Percentiles rank a stretch among this genome's conserved stretches.
phyloP scores from a whole-genome alignment of 1,140 invertebrate genomes.

The Vanessa atalanta region DNA sequence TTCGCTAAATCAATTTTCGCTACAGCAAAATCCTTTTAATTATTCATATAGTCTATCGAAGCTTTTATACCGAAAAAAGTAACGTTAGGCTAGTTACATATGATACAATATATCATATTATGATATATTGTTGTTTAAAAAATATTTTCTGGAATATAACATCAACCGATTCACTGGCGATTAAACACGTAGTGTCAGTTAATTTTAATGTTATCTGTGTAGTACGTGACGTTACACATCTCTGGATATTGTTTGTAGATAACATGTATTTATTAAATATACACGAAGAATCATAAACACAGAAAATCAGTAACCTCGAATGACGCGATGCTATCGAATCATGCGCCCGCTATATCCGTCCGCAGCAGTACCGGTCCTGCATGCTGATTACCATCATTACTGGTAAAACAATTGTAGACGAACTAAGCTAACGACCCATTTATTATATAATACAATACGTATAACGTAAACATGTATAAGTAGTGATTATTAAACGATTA shows the following conservation, averaged over 20 bases:
- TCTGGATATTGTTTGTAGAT: constrained; percentile 4
- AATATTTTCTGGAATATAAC: background rate
- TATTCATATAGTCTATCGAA: too few relatives aligned
- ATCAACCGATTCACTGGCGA: background rate
- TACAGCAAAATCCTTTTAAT: too few relatives aligned
- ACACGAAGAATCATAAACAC: constrained; percentile 2
- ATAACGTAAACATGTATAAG: background rate
- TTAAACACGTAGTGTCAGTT: constrained; percentile 1
- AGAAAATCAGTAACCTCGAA: constrained; percentile 21
- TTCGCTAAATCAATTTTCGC: too few relatives aligned
- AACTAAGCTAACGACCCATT: constrained; percentile 37
- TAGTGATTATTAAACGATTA: too few relatives aligned
- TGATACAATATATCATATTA: too few relatives aligned
- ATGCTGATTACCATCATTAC: constrained; percentile 58
- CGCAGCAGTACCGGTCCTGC: constrained; percentile 37
- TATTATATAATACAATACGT: constrained; percentile 3
- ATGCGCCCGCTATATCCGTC: constrained; percentile 43
- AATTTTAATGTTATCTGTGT: background rate
- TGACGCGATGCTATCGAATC: constrained; percentile 25
- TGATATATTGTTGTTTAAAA: too few relatives aligned
- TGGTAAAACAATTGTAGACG: constrained; percentile 42
- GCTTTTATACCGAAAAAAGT: too few relatives aligned
- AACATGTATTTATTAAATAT: constrained; percentile 6
- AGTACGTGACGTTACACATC: background rate
- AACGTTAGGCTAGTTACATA: too few relatives aligned